Conservation (phyloP, 2,797 vertebrate genomes). For the Sebastes taczanowskii region DNA sequence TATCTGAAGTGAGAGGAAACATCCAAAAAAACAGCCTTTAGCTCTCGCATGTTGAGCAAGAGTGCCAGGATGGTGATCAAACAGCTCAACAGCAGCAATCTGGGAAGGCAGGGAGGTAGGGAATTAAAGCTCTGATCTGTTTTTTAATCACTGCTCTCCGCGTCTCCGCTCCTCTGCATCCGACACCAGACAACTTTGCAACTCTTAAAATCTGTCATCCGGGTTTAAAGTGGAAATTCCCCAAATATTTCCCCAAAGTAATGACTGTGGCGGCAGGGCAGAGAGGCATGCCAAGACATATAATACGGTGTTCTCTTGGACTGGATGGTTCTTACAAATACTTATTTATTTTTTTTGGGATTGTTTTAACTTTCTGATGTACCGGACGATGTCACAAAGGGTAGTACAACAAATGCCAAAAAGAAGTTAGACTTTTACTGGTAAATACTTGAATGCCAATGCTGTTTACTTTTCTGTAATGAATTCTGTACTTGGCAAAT, state of each 20-base stretch:
- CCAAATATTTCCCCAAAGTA: constrained; percentile 66
- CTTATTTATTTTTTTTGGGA: not conserved
- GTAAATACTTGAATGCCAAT: not conserved
- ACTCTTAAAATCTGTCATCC: constrained; percentile 69
- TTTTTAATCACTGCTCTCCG: constrained; percentile 79
- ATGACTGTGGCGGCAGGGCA: constrained; percentile 41
- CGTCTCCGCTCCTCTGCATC: constrained; percentile 64
- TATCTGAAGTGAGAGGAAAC: constrained; percentile 55
- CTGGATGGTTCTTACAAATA: not conserved
- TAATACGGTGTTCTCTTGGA: constrained; percentile 21
- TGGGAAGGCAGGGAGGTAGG: constrained; percentile 63
- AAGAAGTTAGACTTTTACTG: not conserved
- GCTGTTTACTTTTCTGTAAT: not conserved
- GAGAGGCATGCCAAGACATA: constrained; percentile 41
- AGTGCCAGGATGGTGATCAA: constrained; percentile 73
- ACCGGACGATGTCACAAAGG: not conserved
- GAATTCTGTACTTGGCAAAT: not conserved
- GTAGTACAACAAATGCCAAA: not conserved
- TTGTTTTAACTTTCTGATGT: not conserved
- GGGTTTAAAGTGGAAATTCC: constrained; percentile 69
- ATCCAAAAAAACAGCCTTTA: constrained; percentile 54
- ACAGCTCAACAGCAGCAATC: constrained; percentile 72
- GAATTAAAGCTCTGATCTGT: constrained; percentile 78
- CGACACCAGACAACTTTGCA: constrained; percentile 69
- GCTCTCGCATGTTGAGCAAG: constrained; percentile 51